A percentile compares a stretch with the other conserved stretches of the same genome.
Conservation (phyloP, 2,797 vertebrate genomes). For the Vespertilio murinus region DNA sequence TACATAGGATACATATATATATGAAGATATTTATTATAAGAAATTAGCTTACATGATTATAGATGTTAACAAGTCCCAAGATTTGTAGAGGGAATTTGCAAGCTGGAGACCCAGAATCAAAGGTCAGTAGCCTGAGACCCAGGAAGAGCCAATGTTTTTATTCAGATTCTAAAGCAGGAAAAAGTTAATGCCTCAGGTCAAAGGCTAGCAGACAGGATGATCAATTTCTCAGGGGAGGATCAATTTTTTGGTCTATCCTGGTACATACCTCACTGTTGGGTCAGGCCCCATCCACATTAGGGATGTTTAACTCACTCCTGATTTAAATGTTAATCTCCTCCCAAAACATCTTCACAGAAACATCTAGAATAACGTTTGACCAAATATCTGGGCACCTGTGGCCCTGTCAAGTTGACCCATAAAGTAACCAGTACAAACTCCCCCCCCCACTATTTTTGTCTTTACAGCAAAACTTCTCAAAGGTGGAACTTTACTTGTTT, state of each 20-base stretch:
- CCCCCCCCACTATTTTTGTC: background rate
- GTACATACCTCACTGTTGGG: background rate
- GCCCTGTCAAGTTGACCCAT: no score
- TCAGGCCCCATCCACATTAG: no score
- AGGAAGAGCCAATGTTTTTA: background rate
- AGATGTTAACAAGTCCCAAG: background rate
- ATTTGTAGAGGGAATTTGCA: background rate
- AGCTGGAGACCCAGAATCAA: background rate
- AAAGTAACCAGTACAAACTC: background rate
- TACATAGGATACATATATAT: no score
- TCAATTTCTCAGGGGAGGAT: background rate
- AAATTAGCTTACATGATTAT: background rate
- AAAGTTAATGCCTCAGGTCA: background rate
- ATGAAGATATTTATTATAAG: background rate
- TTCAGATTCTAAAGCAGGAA: background rate
- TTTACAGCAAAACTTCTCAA: background rate
- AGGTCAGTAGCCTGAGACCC: background rate
- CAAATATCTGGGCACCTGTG: background rate
- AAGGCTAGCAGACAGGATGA: background rate
- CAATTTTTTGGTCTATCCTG: background rate
- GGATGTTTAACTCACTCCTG: background rate
- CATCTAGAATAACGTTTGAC: background rate
- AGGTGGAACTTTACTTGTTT: background rate
- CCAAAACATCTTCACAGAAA: background rate
- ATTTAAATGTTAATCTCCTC: background rate